Percentiles rank a stretch among this genome's conserved stretches.
Evolutionary conservation across 2,888 invertebrate genomes (phyloP).

Genomic region (Dolichopus griseipennis): DNA sequence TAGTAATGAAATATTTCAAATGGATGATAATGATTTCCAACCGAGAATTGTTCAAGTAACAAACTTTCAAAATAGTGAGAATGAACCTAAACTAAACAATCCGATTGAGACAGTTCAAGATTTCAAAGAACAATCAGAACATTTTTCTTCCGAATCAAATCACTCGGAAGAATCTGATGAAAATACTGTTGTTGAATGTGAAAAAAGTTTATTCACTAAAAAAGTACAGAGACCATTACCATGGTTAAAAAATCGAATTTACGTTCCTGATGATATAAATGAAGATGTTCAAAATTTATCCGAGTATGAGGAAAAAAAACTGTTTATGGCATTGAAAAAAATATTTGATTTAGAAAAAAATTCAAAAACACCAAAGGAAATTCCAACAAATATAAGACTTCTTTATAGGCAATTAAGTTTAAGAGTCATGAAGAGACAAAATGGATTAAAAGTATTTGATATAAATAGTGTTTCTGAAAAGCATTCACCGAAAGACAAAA

Average conservation of each 20-base stretch:
- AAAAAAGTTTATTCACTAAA: conserved; percentile 40
- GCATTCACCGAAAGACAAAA: neutral
- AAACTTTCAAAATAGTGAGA: conserved; percentile 36
- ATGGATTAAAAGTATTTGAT: conserved; percentile 49
- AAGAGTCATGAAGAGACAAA: conserved; percentile 50
- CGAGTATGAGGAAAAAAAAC: conserved; percentile 36
- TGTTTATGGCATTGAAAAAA: conserved; percentile 32
- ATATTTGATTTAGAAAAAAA: conserved; percentile 30
- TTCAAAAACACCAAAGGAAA: conserved; percentile 23
- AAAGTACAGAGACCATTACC: conserved; percentile 41
- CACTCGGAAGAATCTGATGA: conserved; percentile 27
- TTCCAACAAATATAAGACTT: conserved; percentile 41
- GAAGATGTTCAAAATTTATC: neutral
- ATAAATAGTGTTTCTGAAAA: conserved; percentile 43
- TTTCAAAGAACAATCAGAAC: conserved; percentile 10
- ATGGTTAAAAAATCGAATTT: conserved; percentile 39
- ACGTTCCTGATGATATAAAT: conserved; percentile 16
- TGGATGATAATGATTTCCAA: conserved; percentile 26
- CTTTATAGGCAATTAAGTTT: conserved; percentile 52
- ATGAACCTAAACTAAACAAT: conserved; percentile 3
- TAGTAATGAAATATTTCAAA: neutral
- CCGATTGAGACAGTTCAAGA: conserved; percentile 18
- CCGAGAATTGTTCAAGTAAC: conserved; percentile 41
- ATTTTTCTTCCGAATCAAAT: neutral
- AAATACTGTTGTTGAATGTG: conserved; percentile 30